Percentiles rank a stretch among this genome's conserved stretches.
phyloP scores from a whole-genome alignment of 2,888 invertebrate species.

The Corbicula japonica region DNA sequence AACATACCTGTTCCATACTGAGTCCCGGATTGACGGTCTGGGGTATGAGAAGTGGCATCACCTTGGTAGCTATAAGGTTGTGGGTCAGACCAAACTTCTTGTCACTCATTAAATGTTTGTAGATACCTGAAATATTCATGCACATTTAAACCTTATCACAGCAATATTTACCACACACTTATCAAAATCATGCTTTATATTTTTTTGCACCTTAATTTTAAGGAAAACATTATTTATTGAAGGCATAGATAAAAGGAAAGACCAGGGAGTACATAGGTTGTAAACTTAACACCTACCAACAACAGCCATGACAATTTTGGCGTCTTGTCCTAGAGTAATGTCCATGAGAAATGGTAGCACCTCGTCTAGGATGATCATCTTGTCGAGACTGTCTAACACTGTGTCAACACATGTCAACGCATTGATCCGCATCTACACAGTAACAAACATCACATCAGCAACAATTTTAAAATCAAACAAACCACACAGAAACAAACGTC shows the following conservation, averaged over 20 bases:
- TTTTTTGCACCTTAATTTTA: no score
- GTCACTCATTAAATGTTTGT: slow-evolving; percentile 95
- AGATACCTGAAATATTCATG: slow-evolving; percentile 91
- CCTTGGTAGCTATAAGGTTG: slow-evolving; percentile 96
- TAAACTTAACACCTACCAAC: no score
- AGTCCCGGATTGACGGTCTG: slow-evolving; percentile 96
- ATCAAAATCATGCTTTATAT: no score
- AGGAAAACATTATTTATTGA: no score
- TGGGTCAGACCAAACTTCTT: slow-evolving; percentile 96
- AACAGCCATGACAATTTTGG: slow-evolving; percentile 95
- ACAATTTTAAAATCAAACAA: no score
- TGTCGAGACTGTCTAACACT: slow-evolving; percentile 94
- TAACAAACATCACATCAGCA: no score
- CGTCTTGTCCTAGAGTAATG: slow-evolving; percentile 93
- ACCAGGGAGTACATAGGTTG: no score
- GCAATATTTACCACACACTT: no score
- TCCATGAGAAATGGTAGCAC: slow-evolving; percentile 95
- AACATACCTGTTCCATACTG: slow-evolving; percentile 94
- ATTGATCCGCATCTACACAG: slow-evolving; percentile 87
- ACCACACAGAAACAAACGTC: no score
- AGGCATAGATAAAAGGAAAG: no score
- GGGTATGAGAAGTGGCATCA: slow-evolving; percentile 96
- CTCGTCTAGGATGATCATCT: slow-evolving; percentile 95
- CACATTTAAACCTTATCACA: no score
- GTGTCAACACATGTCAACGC: slow-evolving; percentile 89